Evolutionary conservation across 2,797 vertebrate species (phyloP), one percentile per base, ranked within the genome.

Genomic region (Melanotaenia parkinsoni): DNA sequence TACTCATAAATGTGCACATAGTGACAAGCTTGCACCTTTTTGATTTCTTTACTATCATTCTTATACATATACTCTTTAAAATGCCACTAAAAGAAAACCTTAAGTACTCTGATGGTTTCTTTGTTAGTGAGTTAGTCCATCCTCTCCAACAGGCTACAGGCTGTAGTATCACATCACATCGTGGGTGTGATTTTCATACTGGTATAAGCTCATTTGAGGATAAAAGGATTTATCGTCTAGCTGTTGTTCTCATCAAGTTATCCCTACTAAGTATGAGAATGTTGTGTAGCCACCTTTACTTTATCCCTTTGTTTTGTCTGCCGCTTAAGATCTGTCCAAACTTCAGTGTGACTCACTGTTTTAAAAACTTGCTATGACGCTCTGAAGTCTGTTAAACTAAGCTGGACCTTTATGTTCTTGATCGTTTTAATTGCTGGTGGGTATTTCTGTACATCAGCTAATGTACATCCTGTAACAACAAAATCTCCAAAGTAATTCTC

Each of bases 121-220:
- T n/a, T 28, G 8, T 63, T 12, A 37, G 16, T 2, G 24, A 61
- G 20, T 51, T 37, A 2, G 20, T 35, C 32, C 14, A 4, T 33
- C 33, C 8, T 35, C 45, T 51, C n/a, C 11, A 18, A 37, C 28
- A 45, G 24, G 7, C 58, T 56, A 4, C 67, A 64, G 40, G n/a
- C 65, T 33, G 37, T 68, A 60, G 72, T 56, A 20, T 79, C 73
- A 78, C 58, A 40, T 57, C 6, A 5, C 40, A 58, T 47, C 70
- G 77, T 76, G 76, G 70, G 76, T 71, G 79, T 82, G 62, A 80
- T 58, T 72, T 74, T 79, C 70, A 89, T 82, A 80, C 56, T 56
- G 4, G 11, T 77, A 67, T 87, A 74, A 88, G 65, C 86, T 75
- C 69, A 37, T 91, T 78, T 90, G 67, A 71, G 76, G 86, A 85